These are phyloP conservation scores for Miniopterus natalensis DNA, from an alignment of 2,113 vertebrate species.

Conservation along the genomic window DNA sequence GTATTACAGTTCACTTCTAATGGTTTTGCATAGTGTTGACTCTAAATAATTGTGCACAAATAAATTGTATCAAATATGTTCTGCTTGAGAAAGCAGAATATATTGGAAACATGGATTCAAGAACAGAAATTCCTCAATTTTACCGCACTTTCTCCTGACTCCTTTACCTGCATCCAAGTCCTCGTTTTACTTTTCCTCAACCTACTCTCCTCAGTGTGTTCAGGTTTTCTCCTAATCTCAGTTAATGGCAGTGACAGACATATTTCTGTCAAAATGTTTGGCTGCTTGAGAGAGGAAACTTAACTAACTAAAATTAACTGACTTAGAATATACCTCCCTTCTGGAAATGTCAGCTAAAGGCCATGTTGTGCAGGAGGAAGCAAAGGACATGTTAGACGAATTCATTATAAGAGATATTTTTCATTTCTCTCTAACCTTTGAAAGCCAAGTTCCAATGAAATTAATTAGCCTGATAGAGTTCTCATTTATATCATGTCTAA, in stretches of 20 bases:
- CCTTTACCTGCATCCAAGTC: neutral
- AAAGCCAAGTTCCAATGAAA: constrained; percentile 45
- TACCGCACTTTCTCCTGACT: neutral
- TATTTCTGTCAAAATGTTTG: constrained; percentile 50
- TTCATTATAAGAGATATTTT: constrained; percentile 48
- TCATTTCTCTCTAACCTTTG: constrained; percentile 62
- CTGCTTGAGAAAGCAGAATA: neutral
- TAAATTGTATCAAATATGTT: neutral
- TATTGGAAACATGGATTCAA: neutral
- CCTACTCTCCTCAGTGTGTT: neutral
- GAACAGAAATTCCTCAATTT: neutral
- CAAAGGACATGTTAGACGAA: constrained; percentile 39
- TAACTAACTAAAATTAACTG: constrained; percentile 52
- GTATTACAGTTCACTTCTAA: neutral
- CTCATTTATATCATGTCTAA: neutral
- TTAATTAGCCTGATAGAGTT: constrained; percentile 38
- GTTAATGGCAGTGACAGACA: neutral
- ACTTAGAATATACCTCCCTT: neutral
- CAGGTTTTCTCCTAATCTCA: neutral
- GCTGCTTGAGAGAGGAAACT: neutral
- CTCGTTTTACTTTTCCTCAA: neutral
- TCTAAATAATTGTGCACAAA: neutral
- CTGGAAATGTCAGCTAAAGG: constrained; percentile 52
- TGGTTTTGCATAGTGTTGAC: neutral
- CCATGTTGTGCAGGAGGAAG: neutral